phyloP scores from a whole-genome alignment of 2,797 vertebrate genomes.

The Eurystomus glaucurus region DNA sequence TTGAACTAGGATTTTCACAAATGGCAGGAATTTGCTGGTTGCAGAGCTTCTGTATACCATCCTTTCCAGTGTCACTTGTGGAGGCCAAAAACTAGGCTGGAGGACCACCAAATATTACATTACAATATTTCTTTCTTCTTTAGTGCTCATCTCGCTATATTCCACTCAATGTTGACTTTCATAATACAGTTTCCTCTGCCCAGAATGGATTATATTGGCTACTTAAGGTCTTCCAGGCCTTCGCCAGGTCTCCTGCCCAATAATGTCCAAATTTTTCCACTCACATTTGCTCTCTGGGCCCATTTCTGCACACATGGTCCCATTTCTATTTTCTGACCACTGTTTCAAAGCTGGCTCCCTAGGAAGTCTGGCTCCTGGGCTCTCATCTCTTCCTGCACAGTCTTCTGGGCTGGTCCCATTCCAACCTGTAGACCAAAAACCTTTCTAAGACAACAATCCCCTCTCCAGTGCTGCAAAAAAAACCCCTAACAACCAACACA shows the following conservation, averaged over 20 bases:
- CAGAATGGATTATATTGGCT: neutral
- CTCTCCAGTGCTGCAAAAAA: neutral
- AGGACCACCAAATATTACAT: neutral
- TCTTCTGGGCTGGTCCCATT: constrained; percentile 16
- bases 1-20: neutral
- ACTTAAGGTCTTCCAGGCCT: neutral
- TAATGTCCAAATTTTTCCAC: neutral
- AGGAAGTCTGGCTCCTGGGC: constrained; percentile 9
- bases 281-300: neutral
- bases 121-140: neutral
- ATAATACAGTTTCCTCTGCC: neutral
- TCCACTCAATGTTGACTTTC: constrained; percentile 3
- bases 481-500: neutral
- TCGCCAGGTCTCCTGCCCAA: neutral
- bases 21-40: neutral
- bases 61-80: neutral
- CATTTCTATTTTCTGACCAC: constrained; percentile 26
- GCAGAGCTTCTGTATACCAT: neutral
- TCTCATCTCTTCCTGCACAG: neutral
- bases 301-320: neutral
- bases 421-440: neutral
- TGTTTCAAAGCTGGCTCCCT: neutral
- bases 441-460: neutral
- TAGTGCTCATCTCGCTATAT: neutral
- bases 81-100: neutral